Base-by-base conservation (phyloP, 2,797 vertebrate species). In the Catamblyrhynchus diadema region DNA sequence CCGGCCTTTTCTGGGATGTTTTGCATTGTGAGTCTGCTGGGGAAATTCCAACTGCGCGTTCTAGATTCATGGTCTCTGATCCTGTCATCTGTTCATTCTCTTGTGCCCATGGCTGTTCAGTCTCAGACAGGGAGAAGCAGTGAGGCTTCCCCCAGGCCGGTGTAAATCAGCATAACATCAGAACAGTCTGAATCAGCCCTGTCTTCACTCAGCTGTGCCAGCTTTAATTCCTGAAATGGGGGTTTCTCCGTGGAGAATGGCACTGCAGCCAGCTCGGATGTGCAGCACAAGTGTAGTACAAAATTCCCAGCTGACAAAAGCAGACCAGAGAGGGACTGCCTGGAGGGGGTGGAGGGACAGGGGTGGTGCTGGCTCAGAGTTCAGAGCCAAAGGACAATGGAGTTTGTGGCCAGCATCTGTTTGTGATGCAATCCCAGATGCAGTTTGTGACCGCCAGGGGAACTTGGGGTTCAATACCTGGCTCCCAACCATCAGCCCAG, bases 51-150 rank as follows among this genome's bases (percentile, higher is more conserved):
- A 66, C 83, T 81, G 65, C 75, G 4, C 2, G 15, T 85, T 95
- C 82, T 72, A 41, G 90, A 90, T 78, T 80, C 42, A 25, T 67
- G 85, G 85, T 81, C 88, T 86, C 92, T 86, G 75, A 62, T 78
- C 94, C 93, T 92, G 70, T 86, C 90, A 54, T 84, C 73, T 53
- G 1, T 88, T 92, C 66, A 27, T 53, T 14, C 79, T 90, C 70
- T 69, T 79, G 87, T 81, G 85, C 79, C 67, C 1, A 2, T 28
- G 73, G 85, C 87, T 93, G 14, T 42, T 81, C 69, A 65, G 4
- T 69, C 47, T 72, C 41, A 90, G 80, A 22, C 47, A 59, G 62
- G 59, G 39, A 75, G 57, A 41, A 72, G 88, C 39, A 35, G 35
- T 4, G 54, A 39, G 79, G 35, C 66, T 83, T 65, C 45, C 73